phyloP scores from a whole-genome alignment of 1,140 invertebrate genomes.

The Anastatus disparis region DNA sequence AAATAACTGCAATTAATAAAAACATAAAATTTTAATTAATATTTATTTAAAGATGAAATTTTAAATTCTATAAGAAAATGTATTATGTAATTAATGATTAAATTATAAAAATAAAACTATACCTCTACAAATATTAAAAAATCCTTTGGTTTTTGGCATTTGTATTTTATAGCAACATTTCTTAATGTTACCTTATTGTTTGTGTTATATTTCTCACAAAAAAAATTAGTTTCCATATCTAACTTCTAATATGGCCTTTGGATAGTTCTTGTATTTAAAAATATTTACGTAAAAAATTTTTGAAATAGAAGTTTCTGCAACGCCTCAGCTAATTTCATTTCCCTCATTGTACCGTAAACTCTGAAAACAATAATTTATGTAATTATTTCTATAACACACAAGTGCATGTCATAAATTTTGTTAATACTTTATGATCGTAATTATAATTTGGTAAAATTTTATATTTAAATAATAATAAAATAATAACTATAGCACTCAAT shows the following conservation, averaged over 20 bases:
- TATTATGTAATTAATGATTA: background rate
- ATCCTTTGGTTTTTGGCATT: slow-evolving; percentile 18
- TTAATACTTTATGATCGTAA: background rate
- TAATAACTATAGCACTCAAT: too few species aligned
- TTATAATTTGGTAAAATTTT: background rate
- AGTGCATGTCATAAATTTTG: background rate
- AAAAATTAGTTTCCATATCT: slow-evolving; percentile 28
- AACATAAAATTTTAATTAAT: too few species aligned
- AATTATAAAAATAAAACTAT: background rate
- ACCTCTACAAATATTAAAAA: slow-evolving; percentile 20
- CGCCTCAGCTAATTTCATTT: background rate
- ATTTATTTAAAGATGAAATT: too few species aligned
- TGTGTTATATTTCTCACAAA: background rate
- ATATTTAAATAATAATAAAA: too few species aligned
- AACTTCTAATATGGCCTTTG: background rate
- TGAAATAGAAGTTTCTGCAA: background rate
- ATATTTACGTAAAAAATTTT: background rate
- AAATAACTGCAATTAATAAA: background rate
- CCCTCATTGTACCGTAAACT: background rate
- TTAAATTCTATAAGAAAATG: background rate
- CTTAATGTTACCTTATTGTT: background rate
- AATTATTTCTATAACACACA: background rate
- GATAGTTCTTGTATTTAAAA: background rate
- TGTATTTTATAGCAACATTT: slow-evolving; percentile 8
- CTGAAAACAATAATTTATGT: background rate